phyloP scores from a whole-genome alignment of 2,113 vertebrate species.

The Cariama cristata region DNA sequence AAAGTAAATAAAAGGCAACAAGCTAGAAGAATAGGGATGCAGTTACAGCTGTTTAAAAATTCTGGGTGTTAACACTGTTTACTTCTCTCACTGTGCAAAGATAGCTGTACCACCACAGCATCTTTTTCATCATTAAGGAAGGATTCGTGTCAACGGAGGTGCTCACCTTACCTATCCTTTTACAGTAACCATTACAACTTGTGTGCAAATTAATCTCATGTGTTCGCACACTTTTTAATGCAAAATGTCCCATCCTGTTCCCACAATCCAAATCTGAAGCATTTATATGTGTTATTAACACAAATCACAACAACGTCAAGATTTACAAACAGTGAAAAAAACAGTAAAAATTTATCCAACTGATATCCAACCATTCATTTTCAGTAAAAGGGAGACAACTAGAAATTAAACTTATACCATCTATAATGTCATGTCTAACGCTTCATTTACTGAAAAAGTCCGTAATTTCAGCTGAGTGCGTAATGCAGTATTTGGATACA shows the following conservation, averaged over 20 bases:
- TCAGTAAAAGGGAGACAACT: background rate
- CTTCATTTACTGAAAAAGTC: background rate
- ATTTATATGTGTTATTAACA: background rate
- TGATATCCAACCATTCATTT: background rate
- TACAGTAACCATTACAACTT: background rate
- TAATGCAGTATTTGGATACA: accelerated
- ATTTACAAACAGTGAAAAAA: background rate
- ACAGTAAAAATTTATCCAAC: background rate
- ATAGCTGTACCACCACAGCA: background rate
- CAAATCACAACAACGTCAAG: background rate
- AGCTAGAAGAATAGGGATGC: background rate
- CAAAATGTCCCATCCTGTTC: background rate
- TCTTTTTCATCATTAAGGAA: background rate
- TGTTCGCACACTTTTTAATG: background rate
- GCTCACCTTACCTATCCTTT: background rate
- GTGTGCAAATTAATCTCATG: accelerated
- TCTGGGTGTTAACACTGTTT: background rate
- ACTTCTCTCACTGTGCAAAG: background rate
- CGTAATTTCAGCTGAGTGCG: background rate
- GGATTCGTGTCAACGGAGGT: background rate
- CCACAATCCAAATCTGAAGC: background rate
- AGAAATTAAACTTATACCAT: background rate
- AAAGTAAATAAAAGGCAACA: background rate
- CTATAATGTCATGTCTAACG: background rate
- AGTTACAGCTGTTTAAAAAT: background rate